Conservation (phyloP, 2,797 vertebrate species). For the Schizopygopsis malacanthus region DNA sequence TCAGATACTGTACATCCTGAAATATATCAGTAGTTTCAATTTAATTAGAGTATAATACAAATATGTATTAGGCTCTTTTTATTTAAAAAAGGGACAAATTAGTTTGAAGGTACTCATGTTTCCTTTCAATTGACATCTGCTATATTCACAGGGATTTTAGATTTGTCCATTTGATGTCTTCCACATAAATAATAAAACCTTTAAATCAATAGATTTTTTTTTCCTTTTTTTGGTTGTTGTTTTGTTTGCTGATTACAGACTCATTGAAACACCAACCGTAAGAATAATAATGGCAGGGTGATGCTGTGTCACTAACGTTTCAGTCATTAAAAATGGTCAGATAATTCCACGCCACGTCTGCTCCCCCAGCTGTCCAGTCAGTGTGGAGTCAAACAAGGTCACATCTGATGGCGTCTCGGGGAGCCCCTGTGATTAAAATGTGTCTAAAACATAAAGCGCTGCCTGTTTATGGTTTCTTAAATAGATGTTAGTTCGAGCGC, state of each 20-base stretch:
- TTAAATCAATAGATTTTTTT: background rate
- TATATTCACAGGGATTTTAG: constrained; percentile 5
- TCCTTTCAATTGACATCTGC: background rate
- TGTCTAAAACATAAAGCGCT: constrained; percentile 39
- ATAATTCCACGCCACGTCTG: constrained; percentile 38
- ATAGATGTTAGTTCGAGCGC: constrained; percentile 42
- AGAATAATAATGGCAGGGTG: constrained; percentile 3
- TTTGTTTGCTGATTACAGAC: constrained; percentile 34
- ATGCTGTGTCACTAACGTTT: constrained; percentile 24
- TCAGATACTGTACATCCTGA: background rate
- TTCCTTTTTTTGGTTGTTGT: background rate
- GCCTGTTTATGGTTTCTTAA: constrained; percentile 43
- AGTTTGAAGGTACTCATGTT: background rate
- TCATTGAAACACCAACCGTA: background rate
- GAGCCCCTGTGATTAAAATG: constrained; percentile 48
- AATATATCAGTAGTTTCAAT: background rate
- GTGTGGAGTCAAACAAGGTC: constrained; percentile 58
- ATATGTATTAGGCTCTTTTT: constrained; percentile 11
- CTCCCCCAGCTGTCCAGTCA: constrained; percentile 46
- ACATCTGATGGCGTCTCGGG: constrained; percentile 45
- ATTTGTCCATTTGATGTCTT: constrained; percentile 29
- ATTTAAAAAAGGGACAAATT: constrained; percentile 10
- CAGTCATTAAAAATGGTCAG: constrained; percentile 43
- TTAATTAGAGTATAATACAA: constrained; percentile 7
- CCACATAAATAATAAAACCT: constrained; percentile 34